Evolutionary conservation across 2,888 invertebrate genomes (phyloP).

Genomic region (Enoplolaimus lenunculus): DNA sequence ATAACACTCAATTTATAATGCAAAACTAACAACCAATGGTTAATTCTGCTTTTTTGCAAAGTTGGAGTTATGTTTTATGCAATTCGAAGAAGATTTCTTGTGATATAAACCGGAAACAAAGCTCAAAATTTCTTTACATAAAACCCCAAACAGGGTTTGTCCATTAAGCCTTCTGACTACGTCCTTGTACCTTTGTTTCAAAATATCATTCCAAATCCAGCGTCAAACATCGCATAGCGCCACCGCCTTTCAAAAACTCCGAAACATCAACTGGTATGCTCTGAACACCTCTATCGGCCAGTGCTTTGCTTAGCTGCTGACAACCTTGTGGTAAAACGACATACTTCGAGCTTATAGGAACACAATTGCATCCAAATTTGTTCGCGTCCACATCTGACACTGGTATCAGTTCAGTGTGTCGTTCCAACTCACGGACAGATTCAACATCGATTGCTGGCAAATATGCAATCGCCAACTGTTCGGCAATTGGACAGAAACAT

Average conservation of each 20-base stretch:
- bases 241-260: conserved; percentile 34
- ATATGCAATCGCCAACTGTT: conserved; percentile 32
- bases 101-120: too few species aligned
- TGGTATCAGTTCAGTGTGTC: conserved; percentile 30
- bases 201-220: conserved; percentile 16
- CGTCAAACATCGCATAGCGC: conserved; percentile 22
- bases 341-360: conserved; percentile 31
- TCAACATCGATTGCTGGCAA: conserved; percentile 33
- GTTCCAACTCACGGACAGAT: conserved; percentile 30
- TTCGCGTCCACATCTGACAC: conserved; percentile 33
- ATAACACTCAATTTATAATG: too few species aligned
- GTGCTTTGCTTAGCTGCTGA: conserved; percentile 26
- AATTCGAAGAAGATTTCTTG: too few species aligned
- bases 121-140: too few species aligned
- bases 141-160: too few species aligned
- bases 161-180: too few species aligned
- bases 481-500: conserved; percentile 35
- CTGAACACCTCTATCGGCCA: conserved; percentile 28
- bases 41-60: too few species aligned
- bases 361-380: conserved; percentile 36
- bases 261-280: conserved; percentile 33
- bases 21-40: too few species aligned
- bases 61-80: too few species aligned
- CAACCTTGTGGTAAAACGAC: conserved; percentile 32
- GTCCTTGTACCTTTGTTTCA: too few species aligned